These are phyloP conservation scores for Meriones unguiculatus DNA, from an alignment of 2,113 vertebrate genomes.

Conservation along the genomic window DNA sequence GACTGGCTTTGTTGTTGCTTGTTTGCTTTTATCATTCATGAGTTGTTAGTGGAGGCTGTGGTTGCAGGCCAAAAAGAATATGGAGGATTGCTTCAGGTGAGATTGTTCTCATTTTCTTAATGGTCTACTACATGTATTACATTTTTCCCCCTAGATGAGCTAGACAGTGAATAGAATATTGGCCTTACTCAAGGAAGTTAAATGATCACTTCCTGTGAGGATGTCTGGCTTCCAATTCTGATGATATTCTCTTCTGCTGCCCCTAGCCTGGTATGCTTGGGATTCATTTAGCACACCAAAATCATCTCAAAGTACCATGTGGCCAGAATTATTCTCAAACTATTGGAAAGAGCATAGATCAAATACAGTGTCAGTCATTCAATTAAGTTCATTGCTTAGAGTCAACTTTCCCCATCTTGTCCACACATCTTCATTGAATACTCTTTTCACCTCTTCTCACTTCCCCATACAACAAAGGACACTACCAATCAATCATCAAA, in stretches of 20 bases:
- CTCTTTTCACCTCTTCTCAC: neutral
- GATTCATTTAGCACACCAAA: neutral
- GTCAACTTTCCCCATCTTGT: neutral
- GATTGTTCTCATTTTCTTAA: slow-evolving; percentile 58
- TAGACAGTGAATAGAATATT: neutral
- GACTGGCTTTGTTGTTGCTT: neutral
- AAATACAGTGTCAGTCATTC: neutral
- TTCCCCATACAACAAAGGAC: neutral
- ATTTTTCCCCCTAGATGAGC: neutral
- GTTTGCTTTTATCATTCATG: neutral
- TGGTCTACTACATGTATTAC: neutral
- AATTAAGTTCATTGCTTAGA: neutral
- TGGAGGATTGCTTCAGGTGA: slow-evolving; percentile 43
- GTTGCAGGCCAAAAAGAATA: neutral
- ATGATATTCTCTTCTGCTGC: neutral
- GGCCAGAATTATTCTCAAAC: slow-evolving; percentile 40
- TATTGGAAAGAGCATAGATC: fast-evolving
- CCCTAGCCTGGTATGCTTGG: neutral
- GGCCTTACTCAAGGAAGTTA: neutral
- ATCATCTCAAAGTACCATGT: neutral
- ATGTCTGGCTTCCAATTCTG: neutral
- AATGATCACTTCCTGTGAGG: neutral
- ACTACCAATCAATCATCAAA: neutral
- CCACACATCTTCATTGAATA: neutral
- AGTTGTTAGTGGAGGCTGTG: slow-evolving; percentile 28